phyloP scores from a whole-genome alignment of 2,113 vertebrate genomes.

The Poeciliopsis turrubarensis region DNA sequence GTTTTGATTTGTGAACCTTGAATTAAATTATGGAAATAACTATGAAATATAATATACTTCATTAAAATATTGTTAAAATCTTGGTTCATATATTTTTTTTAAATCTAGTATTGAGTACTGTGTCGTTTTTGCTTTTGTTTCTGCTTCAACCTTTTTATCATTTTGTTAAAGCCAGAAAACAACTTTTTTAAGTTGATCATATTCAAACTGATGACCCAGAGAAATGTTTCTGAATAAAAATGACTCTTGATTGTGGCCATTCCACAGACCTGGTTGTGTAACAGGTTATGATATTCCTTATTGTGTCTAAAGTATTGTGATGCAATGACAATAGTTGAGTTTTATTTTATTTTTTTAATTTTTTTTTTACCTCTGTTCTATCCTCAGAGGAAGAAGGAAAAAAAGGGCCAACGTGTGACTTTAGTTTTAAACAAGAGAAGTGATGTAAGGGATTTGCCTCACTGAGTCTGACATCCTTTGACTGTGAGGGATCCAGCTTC shows the following conservation, averaged over 20 bases:
- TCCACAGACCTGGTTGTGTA: background rate
- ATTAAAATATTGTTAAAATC: no score
- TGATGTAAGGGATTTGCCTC: constrained; percentile 9
- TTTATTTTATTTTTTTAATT: background rate
- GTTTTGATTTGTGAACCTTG: no score
- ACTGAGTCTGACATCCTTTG: constrained; percentile 10
- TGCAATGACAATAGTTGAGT: background rate
- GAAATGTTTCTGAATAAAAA: background rate
- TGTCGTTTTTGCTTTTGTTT: background rate
- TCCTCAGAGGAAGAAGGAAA: background rate
- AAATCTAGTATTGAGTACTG: background rate
- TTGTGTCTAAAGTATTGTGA: background rate
- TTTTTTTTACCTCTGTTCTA: background rate
- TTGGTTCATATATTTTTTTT: background rate
- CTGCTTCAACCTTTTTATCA: background rate
- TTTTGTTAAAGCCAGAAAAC: background rate
- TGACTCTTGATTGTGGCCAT: background rate
- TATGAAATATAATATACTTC: no score
- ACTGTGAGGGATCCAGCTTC: constrained; percentile 1
- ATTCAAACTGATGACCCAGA: no score
- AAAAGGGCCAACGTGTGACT: background rate
- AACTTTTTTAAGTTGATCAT: background rate
- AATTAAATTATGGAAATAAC: no score
- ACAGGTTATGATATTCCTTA: background rate
- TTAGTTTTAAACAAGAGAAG: constrained; percentile 34